Percentiles rank a stretch among this genome's conserved stretches.
These are phyloP conservation scores for Eueides isabella DNA, from an alignment of 1,140 invertebrate genomes.

Conservation along the genomic window DNA sequence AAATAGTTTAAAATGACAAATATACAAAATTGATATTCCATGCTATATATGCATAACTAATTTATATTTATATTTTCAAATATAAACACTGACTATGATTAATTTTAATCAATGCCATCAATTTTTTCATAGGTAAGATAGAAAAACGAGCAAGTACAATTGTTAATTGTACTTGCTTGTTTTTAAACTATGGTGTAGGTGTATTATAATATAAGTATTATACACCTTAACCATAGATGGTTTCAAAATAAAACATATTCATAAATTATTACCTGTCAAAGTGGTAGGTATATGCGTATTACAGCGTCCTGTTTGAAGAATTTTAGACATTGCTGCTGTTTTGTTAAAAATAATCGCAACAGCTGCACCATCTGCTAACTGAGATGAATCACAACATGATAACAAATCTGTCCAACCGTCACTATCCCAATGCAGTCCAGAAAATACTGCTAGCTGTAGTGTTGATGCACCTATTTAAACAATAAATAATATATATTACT, in stretches of 20 bases:
- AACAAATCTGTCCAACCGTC: constrained; percentile 67
- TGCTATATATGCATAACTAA: too few species aligned
- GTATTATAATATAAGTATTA: too few species aligned
- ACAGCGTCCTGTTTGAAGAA: constrained; percentile 68
- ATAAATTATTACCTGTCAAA: constrained; percentile 59
- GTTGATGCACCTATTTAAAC: constrained; percentile 66
- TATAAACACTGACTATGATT: too few species aligned
- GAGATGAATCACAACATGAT: constrained; percentile 72
- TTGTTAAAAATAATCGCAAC: constrained; percentile 74
- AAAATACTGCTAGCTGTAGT: constrained; percentile 74
- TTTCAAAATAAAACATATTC: neutral
- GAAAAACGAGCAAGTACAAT: too few species aligned
- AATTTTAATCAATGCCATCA: too few species aligned
- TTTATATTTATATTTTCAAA: too few species aligned
- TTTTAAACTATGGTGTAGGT: too few species aligned
- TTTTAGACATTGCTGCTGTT: constrained; percentile 61
- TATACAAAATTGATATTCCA: too few species aligned
- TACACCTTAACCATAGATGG: too few species aligned
- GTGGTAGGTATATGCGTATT: constrained; percentile 72
- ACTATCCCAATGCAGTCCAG: constrained; percentile 62
- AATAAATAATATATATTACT: neutral
- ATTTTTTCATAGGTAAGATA: too few species aligned
- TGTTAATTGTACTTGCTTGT: too few species aligned
- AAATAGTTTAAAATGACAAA: too few species aligned
- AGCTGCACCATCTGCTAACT: constrained; percentile 73